These are phyloP conservation scores for Eudemis profundana DNA, from an alignment of 2,888 invertebrate genomes.

Conservation along the genomic window DNA sequence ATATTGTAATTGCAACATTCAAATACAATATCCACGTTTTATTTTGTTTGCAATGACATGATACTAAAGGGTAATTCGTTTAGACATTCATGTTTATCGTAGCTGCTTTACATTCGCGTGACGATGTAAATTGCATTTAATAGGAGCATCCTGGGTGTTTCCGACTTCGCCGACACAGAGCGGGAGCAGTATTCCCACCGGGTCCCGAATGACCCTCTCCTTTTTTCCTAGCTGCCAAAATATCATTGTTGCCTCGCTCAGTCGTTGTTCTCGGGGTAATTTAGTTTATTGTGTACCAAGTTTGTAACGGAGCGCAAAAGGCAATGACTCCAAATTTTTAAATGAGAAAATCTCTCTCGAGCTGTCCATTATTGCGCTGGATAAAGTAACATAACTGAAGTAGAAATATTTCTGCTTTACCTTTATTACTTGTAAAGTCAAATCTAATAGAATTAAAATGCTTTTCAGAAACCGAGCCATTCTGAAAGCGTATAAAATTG, in stretches of 20 bases:
- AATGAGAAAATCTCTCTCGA: slow-evolving; percentile 62
- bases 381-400: slow-evolving; percentile 25
- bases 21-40: slow-evolving; percentile 6
- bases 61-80: slow-evolving; percentile 38
- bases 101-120: slow-evolving; percentile 52
- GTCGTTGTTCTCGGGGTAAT: slow-evolving; percentile 67
- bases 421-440: slow-evolving; percentile 12
- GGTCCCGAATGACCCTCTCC: slow-evolving; percentile 75
- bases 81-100: slow-evolving; percentile 32
- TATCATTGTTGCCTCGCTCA: slow-evolving; percentile 73
- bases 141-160: slow-evolving; percentile 68
- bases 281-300: slow-evolving; percentile 75
- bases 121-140: slow-evolving; percentile 66
- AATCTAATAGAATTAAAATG: not conserved
- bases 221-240: slow-evolving; percentile 77
- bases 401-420: slow-evolving; percentile 11
- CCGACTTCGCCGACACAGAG: slow-evolving; percentile 57
- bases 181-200: slow-evolving; percentile 73
- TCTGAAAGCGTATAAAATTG: not conserved
- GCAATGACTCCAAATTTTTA: slow-evolving; percentile 61
- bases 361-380: slow-evolving; percentile 57
- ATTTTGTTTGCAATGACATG: slow-evolving; percentile 5
- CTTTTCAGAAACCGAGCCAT: not conserved
- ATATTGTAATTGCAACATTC: slow-evolving; percentile 11
- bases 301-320: slow-evolving; percentile 63